These are phyloP conservation scores for Caenorhabditis tropicalis DNA, from an alignment of 1,140 invertebrate genomes.

Conservation along the genomic window DNA sequence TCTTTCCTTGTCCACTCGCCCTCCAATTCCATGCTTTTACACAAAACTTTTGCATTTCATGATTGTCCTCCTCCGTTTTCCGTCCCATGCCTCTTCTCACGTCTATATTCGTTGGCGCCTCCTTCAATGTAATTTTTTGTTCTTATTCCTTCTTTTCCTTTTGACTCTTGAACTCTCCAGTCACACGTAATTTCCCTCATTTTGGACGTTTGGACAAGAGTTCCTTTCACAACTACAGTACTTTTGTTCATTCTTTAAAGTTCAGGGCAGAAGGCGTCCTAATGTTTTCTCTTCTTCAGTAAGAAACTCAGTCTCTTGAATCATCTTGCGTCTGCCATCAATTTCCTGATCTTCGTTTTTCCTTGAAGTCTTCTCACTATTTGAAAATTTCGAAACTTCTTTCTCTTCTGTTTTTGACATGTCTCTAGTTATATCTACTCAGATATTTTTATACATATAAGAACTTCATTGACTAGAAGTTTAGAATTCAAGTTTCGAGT, in stretches of 20 bases:
- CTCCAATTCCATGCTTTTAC: constrained; percentile 41
- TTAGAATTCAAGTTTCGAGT: not conserved
- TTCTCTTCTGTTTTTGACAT: constrained; percentile 24
- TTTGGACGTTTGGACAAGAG: no score
- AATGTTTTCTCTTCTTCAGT: no score
- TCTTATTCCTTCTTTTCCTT: not conserved
- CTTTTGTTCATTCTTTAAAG: no score
- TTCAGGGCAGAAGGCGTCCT: no score
- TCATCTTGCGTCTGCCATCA: not conserved
- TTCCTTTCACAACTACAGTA: no score
- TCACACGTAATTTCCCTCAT: not conserved
- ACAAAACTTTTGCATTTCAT: constrained; percentile 37
- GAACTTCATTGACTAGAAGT: not conserved
- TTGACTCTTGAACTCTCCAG: not conserved
- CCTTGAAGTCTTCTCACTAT: not conserved
- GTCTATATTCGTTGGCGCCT: constrained; percentile 26
- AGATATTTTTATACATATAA: not conserved
- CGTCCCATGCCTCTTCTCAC: not conserved
- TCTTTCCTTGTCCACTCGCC: constrained; percentile 11
- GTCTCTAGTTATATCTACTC: not conserved
- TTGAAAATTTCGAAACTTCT: not conserved
- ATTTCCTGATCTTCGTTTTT: constrained; percentile 19
- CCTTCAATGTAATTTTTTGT: constrained; percentile 26
- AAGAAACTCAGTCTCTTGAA: not conserved
- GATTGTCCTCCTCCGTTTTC: not conserved